A percentile compares a stretch with the other conserved stretches of the same genome.
Evolutionary conservation across 2,113 vertebrate species (phyloP).

Genomic region (Syngnathus floridae): DNA sequence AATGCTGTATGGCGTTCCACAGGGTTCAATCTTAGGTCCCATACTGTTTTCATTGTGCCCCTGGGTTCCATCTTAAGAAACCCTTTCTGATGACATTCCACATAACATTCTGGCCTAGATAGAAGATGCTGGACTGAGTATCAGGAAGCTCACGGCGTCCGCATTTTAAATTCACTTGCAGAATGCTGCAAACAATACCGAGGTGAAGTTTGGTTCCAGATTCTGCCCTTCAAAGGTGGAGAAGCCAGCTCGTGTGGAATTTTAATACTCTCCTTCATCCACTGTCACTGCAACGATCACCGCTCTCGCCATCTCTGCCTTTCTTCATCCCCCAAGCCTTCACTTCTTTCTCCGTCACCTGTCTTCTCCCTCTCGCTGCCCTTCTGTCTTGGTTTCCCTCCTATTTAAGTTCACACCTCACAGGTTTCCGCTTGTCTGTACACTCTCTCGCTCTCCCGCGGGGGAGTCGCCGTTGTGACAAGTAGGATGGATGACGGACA

Average conservation of each 20-base stretch:
- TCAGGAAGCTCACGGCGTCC: background rate
- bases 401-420: constrained; percentile 61
- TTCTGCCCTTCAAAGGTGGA: constrained; percentile 57
- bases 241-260: constrained; percentile 49
- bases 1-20: too few species aligned
- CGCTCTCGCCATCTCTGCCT: constrained; percentile 36
- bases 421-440: constrained; percentile 51
- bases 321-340: constrained; percentile 41
- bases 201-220: constrained; percentile 37
- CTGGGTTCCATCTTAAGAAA: background rate
- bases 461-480: constrained; percentile 55
- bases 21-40: too few species aligned
- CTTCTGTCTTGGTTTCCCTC: constrained; percentile 41
- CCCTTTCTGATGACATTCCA: constrained; percentile 17
- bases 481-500: constrained; percentile 64
- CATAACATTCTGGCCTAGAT: constrained; percentile 23
- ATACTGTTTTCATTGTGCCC: too few species aligned
- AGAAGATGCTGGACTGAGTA: background rate
- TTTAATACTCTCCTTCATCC: constrained; percentile 51
- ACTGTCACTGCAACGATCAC: constrained; percentile 58
- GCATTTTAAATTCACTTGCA: background rate
- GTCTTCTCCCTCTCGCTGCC: constrained; percentile 45
- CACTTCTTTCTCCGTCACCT: constrained; percentile 52
- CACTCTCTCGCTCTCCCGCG: constrained; percentile 41
- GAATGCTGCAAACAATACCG: constrained; percentile 10